These are phyloP conservation scores for Dermochelys coriacea DNA, from an alignment of 2,797 vertebrate genomes.

Conservation along the genomic window DNA sequence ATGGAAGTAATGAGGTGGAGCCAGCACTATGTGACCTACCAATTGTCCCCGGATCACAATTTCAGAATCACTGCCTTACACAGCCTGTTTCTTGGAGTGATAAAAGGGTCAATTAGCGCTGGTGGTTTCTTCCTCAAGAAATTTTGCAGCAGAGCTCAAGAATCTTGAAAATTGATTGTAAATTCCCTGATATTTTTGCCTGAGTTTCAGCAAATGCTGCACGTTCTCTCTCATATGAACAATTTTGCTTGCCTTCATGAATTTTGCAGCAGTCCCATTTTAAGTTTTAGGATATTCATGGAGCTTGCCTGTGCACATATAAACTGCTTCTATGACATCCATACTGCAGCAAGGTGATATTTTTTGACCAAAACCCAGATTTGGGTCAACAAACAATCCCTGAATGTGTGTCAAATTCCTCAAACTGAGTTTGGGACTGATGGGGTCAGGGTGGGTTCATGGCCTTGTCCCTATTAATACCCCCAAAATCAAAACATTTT, in stretches of 20 bases:
- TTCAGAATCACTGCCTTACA: background rate
- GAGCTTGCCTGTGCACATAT: background rate
- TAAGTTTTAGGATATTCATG: background rate
- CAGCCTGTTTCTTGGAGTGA: no score
- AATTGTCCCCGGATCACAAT: background rate
- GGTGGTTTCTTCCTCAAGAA: background rate
- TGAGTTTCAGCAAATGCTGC: background rate
- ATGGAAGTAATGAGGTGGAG: background rate
- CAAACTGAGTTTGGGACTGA: rapidly evolving
- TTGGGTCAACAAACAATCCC: background rate
- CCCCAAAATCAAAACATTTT: background rate
- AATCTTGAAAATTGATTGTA: background rate
- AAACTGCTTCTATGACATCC: background rate
- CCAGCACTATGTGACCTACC: background rate
- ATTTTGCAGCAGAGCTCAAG: background rate
- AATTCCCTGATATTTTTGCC: background rate
- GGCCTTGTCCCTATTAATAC: background rate
- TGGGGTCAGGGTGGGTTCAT: background rate
- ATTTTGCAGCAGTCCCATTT: background rate
- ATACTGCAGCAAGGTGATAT: background rate
- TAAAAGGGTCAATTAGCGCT: background rate
- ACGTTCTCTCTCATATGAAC: background rate
- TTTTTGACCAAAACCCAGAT: background rate
- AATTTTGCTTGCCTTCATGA: background rate
- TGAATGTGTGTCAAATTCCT: background rate